Evolutionary conservation across 2,888 invertebrate genomes (phyloP).

Genomic region (Lottia gigantea): DNA sequence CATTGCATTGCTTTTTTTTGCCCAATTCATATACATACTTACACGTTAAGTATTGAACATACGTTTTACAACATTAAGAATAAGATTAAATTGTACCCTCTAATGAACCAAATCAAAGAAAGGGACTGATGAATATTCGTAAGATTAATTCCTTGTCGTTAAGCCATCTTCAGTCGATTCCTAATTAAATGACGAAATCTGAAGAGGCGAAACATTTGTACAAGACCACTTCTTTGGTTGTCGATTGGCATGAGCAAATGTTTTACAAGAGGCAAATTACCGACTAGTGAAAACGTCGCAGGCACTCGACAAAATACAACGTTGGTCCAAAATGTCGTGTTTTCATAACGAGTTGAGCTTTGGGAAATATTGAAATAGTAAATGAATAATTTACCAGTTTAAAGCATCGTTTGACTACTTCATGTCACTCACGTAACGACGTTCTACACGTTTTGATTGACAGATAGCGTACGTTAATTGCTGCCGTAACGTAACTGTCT

Average conservation of each 20-base stretch:
- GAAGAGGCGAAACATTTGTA: conserved; percentile 6
- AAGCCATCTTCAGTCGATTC: neutral
- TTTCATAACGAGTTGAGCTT: neutral
- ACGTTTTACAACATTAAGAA: too few species aligned
- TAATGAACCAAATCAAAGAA: too few species aligned
- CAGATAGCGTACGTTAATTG: conserved; percentile 1
- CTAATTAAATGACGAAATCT: neutral
- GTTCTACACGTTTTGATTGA: neutral
- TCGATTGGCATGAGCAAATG: conserved; percentile 1
- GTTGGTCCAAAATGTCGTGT: conserved; percentile 3
- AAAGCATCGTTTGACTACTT: conserved; percentile 10
- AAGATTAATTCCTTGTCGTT: too few species aligned
- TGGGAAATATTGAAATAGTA: conserved; percentile 5
- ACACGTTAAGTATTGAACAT: too few species aligned
- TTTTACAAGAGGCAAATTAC: conserved; percentile 8
- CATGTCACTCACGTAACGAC: neutral
- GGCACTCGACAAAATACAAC: neutral
- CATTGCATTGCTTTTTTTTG: too few species aligned
- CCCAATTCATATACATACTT: too few species aligned
- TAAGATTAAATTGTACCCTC: too few species aligned
- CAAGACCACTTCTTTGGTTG: conserved; percentile 4
- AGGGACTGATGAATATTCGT: too few species aligned
- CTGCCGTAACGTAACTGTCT: neutral
- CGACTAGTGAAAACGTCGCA: neutral
- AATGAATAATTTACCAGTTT: neutral